Conservation (phyloP, 2,888 invertebrate species). For the Macaria notata region DNA sequence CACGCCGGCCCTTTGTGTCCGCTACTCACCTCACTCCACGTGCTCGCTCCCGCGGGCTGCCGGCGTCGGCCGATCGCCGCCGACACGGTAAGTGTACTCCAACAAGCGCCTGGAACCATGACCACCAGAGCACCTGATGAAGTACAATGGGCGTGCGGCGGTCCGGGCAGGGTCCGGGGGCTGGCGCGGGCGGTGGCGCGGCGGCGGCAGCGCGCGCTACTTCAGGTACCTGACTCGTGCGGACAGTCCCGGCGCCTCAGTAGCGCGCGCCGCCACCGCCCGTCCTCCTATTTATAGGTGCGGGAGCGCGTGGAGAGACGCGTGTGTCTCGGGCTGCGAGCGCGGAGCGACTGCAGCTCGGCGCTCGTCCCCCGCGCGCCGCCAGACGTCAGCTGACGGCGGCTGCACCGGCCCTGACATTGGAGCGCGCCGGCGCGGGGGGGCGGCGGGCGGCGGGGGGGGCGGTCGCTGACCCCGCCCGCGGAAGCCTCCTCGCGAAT, state of each 20-base stretch:
- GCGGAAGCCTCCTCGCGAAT: slow-evolving; percentile 77
- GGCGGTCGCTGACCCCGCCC: slow-evolving; percentile 76
- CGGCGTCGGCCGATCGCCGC: slow-evolving; percentile 68
- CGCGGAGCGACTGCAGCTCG: slow-evolving; percentile 73
- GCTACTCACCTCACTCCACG: slow-evolving; percentile 53
- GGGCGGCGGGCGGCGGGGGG: slow-evolving; percentile 70
- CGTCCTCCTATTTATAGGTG: slow-evolving; percentile 63
- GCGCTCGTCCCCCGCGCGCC: slow-evolving; percentile 74
- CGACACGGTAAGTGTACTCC: slow-evolving; percentile 98
- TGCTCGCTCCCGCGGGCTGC: slow-evolving; percentile 38
- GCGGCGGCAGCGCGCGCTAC: slow-evolving; percentile 95
- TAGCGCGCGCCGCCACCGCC: slow-evolving; percentile 88
- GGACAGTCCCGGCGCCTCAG: slow-evolving; percentile 93
- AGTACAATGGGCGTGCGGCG: slow-evolving; percentile 99
- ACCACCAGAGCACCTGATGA: slow-evolving; percentile 99
- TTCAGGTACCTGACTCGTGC: slow-evolving; percentile 98
- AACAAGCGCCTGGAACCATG: slow-evolving; percentile 97
- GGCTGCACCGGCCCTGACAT: slow-evolving; percentile 82
- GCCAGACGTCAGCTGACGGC: slow-evolving; percentile 82
- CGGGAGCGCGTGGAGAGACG: slow-evolving; percentile 42
- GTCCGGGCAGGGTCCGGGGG: slow-evolving; percentile 83
- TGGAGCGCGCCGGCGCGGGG: slow-evolving; percentile 74
- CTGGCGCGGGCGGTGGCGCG: slow-evolving; percentile 31
- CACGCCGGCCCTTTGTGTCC: slow-evolving; percentile 63
- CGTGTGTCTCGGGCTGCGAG: slow-evolving; percentile 61